Evolutionary conservation across 2,113 vertebrate genomes (phyloP).

Genomic region (Podarcis muralis): DNA sequence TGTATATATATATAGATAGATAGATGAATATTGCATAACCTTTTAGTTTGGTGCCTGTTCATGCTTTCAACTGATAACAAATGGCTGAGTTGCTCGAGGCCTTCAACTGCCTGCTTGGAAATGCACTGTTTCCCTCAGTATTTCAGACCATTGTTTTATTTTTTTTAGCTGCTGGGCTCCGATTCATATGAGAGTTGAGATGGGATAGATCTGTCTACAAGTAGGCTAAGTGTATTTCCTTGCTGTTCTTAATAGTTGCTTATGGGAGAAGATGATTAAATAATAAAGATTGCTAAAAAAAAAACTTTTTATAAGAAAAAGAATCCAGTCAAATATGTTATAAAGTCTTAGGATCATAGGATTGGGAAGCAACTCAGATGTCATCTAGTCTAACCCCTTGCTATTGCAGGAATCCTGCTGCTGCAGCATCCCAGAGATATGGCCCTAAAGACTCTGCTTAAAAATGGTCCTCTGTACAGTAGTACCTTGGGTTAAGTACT

Average conservation of each 20-base stretch:
- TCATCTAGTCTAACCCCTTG: no score
- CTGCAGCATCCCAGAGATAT: no score
- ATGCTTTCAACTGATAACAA: background rate
- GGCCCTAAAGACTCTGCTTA: no score
- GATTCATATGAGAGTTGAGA: background rate
- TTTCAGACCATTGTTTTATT: background rate
- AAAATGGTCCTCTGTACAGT: no score
- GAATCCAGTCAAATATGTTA: no score
- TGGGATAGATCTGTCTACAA: background rate
- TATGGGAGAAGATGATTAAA: constrained; percentile 9
- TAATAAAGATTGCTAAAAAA: constrained; percentile 12
- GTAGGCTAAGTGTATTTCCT: background rate
- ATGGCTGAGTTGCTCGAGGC: background rate
- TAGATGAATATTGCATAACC: background rate
- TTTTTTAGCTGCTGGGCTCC: background rate
- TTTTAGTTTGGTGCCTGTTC: constrained; percentile 1
- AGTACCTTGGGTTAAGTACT: no score
- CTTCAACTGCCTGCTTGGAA: background rate
- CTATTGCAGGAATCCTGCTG: no score
- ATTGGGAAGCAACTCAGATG: no score
- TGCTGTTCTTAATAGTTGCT: constrained; percentile 7
- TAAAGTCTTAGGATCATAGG: no score
- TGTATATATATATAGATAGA: no score
- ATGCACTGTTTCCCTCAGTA: background rate
- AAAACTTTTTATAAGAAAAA: background rate